Conservation (phyloP, 2,797 vertebrate species). For the Sparus aurata region DNA sequence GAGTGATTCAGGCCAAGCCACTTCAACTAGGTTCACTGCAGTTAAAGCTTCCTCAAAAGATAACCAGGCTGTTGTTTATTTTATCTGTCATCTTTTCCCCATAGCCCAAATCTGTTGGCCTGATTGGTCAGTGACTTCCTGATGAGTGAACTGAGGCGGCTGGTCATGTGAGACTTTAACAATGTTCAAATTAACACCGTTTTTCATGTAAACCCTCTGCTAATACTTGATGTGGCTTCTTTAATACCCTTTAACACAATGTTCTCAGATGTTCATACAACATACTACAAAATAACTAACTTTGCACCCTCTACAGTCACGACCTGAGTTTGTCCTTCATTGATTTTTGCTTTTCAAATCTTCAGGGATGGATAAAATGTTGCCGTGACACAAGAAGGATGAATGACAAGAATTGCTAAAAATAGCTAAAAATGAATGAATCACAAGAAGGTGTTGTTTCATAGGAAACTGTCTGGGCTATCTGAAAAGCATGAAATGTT, state of each 20-base stretch:
- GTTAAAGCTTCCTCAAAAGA: neutral
- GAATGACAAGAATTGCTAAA: neutral
- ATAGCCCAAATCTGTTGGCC: neutral
- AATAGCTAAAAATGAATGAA: neutral
- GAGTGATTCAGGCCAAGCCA: neutral
- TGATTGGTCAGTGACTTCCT: constrained; percentile 5
- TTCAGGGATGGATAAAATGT: neutral
- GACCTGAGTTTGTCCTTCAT: neutral
- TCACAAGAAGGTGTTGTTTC: neutral
- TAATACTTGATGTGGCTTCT: constrained; percentile 9
- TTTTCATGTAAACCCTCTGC: constrained; percentile 33
- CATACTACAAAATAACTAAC: neutral
- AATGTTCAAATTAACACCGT: neutral
- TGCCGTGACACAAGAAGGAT: neutral
- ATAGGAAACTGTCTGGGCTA: neutral
- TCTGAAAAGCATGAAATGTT: constrained; percentile 28
- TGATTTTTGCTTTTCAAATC: constrained; percentile 7
- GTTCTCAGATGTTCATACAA: neutral
- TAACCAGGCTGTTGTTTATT: neutral
- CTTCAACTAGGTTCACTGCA: neutral
- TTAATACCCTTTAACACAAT: constrained; percentile 20
- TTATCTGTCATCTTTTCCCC: neutral
- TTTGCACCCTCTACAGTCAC: neutral
- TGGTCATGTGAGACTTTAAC: constrained; percentile 23
- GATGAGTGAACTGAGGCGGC: neutral